Conservation (phyloP, 1,140 invertebrate genomes). For the Drosophila pseudoobscura region DNA sequence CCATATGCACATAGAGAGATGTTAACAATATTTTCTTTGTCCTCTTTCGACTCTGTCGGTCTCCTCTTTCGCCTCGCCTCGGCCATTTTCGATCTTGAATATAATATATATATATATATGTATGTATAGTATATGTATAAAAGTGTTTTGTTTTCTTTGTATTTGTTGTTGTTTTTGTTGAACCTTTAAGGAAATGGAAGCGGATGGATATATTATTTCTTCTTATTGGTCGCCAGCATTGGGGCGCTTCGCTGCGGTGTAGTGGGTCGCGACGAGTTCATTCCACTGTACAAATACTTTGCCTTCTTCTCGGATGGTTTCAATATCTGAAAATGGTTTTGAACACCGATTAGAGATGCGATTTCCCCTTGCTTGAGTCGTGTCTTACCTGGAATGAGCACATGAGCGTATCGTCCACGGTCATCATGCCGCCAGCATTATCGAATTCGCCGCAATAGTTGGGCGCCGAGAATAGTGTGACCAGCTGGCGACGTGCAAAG, state of each 20-base stretch:
- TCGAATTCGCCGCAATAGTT: conserved; percentile 96
- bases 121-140: conserved; percentile 62
- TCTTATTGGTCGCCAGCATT: conserved; percentile 86
- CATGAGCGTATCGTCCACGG: conserved; percentile 99
- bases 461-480: conserved; percentile 95
- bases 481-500: conserved; percentile 94
- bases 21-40: conserved; percentile 1
- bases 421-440: conserved; percentile 99
- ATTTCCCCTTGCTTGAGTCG: not conserved
- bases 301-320: conserved; percentile 99
- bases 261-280: conserved; percentile 91
- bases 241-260: conserved; percentile 94
- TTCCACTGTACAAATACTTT: conserved; percentile 97
- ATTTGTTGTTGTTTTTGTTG: conserved; percentile 49
- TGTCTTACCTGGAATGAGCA: conserved; percentile 92
- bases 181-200: conserved; percentile 83
- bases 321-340: conserved; percentile 89
- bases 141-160: conserved; percentile 56
- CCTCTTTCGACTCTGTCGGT: not conserved
- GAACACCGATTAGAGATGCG: not conserved
- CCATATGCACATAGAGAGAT: conserved; percentile 4
- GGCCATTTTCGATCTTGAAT: too few species aligned
- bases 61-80: not conserved
- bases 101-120: conserved; percentile 4
- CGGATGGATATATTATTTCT: conserved; percentile 88